phyloP scores from a whole-genome alignment of 2,113 vertebrate species.

The Ovibos moschatus region DNA sequence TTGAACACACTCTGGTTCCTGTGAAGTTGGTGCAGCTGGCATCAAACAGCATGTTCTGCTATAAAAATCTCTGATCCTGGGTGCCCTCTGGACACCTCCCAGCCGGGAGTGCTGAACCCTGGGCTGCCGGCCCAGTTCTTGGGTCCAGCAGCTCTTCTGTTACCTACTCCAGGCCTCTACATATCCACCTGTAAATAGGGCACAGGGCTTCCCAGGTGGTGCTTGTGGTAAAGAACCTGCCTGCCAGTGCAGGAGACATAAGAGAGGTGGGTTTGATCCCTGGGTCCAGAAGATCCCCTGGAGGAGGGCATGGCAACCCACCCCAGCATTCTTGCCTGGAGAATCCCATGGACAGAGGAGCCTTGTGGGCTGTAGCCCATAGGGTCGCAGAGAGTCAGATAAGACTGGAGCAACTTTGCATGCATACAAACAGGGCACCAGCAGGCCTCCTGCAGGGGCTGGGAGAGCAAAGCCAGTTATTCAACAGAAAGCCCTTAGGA shows the following conservation, averaged over 20 bases:
- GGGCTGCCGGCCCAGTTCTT: neutral
- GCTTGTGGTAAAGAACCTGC: neutral
- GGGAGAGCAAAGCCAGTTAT: neutral
- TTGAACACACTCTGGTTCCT: neutral
- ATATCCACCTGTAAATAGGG: neutral
- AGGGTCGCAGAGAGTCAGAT: neutral
- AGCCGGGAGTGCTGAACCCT: neutral
- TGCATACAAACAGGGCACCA: neutral
- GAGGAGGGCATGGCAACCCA: neutral
- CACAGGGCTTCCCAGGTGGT: neutral
- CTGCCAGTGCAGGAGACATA: neutral
- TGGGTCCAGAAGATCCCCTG: neutral
- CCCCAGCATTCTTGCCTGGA: neutral
- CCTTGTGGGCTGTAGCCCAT: neutral
- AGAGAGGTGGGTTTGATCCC: neutral
- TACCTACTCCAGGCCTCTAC: neutral
- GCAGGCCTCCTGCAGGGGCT: neutral
- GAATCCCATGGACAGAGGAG: neutral
- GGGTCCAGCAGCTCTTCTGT: neutral
- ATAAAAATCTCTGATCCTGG: neutral
- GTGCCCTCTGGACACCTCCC: neutral
- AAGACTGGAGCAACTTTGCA: neutral
- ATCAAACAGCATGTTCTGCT: neutral
- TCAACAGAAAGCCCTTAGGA: fast-evolving
- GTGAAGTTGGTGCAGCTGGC: neutral